phyloP scores from a whole-genome alignment of 2,888 invertebrate species.

The Drosophila tanythrix region DNA sequence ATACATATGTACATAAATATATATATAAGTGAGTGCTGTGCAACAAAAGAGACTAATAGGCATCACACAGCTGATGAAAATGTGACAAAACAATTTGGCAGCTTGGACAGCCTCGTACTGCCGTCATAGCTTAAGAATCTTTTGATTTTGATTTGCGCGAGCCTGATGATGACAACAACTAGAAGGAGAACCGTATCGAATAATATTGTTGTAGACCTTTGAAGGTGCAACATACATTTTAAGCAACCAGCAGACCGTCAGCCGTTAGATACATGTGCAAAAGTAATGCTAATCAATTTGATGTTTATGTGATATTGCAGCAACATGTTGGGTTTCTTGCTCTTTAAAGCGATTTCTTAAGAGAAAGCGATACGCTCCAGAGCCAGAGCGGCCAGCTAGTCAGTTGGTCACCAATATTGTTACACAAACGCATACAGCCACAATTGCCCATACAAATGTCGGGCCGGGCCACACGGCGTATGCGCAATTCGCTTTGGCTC shows the following conservation, averaged over 20 bases:
- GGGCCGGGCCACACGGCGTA: slow-evolving; percentile 84
- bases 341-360: slow-evolving; percentile 43
- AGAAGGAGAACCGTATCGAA: slow-evolving; percentile 3
- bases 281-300: slow-evolving; percentile 2
- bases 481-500: slow-evolving; percentile 87
- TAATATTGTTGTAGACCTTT: slow-evolving; percentile 13
- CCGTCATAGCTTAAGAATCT: slow-evolving; percentile 20
- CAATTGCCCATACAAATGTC: slow-evolving; percentile 51
- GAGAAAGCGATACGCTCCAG: slow-evolving; percentile 48
- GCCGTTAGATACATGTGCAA: slow-evolving; percentile 7
- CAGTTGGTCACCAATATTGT: slow-evolving; percentile 18
- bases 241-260: slow-evolving; percentile 8
- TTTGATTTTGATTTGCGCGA: slow-evolving; percentile 49
- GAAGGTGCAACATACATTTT: slow-evolving; percentile 32
- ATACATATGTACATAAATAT: neutral
- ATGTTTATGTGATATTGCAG: slow-evolving; percentile 48
- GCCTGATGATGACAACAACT: slow-evolving; percentile 34
- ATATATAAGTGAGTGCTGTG: slow-evolving; percentile 4
- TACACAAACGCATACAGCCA: slow-evolving; percentile 32
- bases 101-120: slow-evolving; percentile 67
- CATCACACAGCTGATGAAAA: slow-evolving; percentile 63
- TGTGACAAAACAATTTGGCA: slow-evolving; percentile 77
- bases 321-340: slow-evolving; percentile 2
- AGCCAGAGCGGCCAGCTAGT: slow-evolving; percentile 34
- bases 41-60: slow-evolving; percentile 30